Percentiles rank a stretch among this genome's conserved stretches.
Conservation (phyloP, 35 echinoderm and acorn worm species). For the Diadema setosum region DNA sequence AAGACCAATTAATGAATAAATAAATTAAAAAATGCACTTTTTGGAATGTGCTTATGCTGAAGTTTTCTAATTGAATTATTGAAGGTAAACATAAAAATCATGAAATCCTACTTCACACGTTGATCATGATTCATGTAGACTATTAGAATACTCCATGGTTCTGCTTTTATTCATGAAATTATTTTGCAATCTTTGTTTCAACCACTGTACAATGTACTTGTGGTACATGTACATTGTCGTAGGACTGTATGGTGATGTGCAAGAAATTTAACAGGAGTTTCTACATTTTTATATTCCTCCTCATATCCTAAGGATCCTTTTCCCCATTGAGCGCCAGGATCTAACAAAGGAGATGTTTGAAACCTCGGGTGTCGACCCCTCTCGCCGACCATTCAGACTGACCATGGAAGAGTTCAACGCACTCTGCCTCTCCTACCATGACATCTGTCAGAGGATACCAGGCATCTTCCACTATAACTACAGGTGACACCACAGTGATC, state of each 20-base stretch:
- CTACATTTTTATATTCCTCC: neutral
- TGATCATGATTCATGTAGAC: too few species aligned
- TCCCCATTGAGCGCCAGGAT: slow-evolving; percentile 61
- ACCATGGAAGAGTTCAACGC: slow-evolving; percentile 87
- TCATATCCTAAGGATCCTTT: slow-evolving; percentile 50
- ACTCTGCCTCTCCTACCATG: slow-evolving; percentile 50
- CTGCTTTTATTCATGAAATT: too few species aligned
- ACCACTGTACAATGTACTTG: neutral
- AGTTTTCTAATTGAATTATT: too few species aligned
- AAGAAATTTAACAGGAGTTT: neutral
- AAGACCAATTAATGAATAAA: too few species aligned
- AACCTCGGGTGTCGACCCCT: slow-evolving; percentile 57
- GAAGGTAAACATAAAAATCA: too few species aligned
- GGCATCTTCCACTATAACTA: slow-evolving; percentile 79
- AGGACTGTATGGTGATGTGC: neutral
- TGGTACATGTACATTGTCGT: neutral
- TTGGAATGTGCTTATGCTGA: too few species aligned
- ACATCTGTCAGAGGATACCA: slow-evolving; percentile 79
- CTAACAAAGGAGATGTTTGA: slow-evolving; percentile 72
- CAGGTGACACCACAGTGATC: slow-evolving; percentile 59
- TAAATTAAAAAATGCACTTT: too few species aligned
- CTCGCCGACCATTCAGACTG: slow-evolving; percentile 24
- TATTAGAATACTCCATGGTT: too few species aligned
- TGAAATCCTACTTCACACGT: too few species aligned
- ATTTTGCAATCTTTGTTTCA: too few species aligned